Evolutionary conservation across 2,113 vertebrate genomes (phyloP), one percentile per base, ranked within the genome.

Genomic region (Ammodytes marinus): DNA sequence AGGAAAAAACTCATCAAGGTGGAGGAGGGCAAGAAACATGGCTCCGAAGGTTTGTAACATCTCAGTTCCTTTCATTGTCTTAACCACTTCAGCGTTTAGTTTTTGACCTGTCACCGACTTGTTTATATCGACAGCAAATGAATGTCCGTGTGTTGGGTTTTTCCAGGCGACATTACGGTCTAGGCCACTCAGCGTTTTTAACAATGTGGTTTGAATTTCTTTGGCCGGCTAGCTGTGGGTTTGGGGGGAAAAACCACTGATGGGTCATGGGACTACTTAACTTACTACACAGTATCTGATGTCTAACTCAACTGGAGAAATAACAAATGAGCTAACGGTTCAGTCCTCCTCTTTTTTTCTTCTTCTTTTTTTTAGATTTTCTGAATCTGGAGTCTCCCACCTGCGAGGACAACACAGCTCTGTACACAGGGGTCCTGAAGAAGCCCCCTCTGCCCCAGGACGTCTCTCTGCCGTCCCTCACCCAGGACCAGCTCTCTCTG

Each of bases 1-100:
- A 95, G 96, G 82, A 99, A 99, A 93, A 99, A 99, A 87, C 97
- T 99, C 63, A 98, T 99, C 88, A 97, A 97, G 91, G 97, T 99
- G 93, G 98, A 99, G 85, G 98, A 99, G 88, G 96, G 97, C 94
- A 99, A 97, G 93, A 98, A 97, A 77, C 96, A 96, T 66, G 96
- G 91, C 85, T 95, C 96, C 1, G 96, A 98, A 97, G 98, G 98
- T 99, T 93, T 80, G 90, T 63, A 8, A 46, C 45, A 8, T 3
- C n/a, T 1, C 4, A n/a, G 14, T 61, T 67, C 4, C 11, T 54
- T 17, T 13, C 5, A n/a, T 55, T 61, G 9, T 43, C 19, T 46
- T 10, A 59, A 39, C 52, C 47, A 49, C 13, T 19, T 68, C 6
- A 73, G 8, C 37, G 10, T 27, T 27, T 46, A 15, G 19, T 58